These are phyloP conservation scores for Melieria omissa DNA, from an alignment of 2,888 invertebrate species.

Conservation along the genomic window DNA sequence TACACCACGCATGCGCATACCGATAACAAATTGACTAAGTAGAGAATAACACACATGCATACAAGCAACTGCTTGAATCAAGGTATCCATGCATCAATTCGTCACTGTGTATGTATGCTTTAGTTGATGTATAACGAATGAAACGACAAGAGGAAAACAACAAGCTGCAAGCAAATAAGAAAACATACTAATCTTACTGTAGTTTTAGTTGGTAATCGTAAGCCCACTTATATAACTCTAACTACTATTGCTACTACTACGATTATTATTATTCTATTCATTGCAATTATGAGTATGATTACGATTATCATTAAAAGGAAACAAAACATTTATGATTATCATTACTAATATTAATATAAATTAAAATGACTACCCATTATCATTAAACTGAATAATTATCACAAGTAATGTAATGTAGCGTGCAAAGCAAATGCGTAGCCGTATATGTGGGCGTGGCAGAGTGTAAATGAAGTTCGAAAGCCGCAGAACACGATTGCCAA, in stretches of 20 bases:
- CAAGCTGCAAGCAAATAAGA: background rate
- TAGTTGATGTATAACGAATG: background rate
- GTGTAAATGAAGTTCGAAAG: too few relatives aligned
- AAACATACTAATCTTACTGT: background rate
- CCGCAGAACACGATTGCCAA: too few relatives aligned
- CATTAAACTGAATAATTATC: background rate
- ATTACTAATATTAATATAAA: background rate
- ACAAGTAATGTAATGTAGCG: too few relatives aligned
- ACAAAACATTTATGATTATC: background rate
- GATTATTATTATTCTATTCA: background rate
- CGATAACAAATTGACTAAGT: background rate
- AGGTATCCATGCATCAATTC: too few relatives aligned
- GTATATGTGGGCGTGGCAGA: too few relatives aligned
- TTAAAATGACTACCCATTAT: background rate
- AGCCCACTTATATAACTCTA: background rate
- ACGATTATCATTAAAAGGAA: too few relatives aligned
- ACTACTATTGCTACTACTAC: background rate
- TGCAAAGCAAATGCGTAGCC: too few relatives aligned
- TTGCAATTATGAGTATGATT: too few relatives aligned
- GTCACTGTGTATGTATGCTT: background rate
- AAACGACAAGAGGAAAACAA: background rate
- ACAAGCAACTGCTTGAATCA: background rate
- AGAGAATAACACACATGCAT: background rate
- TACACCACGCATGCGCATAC: background rate
- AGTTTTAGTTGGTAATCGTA: background rate